A percentile compares a stretch with the other conserved stretches of the same genome.
Conservation (phyloP, 1,140 invertebrate genomes). For the Papilio machaon region DNA sequence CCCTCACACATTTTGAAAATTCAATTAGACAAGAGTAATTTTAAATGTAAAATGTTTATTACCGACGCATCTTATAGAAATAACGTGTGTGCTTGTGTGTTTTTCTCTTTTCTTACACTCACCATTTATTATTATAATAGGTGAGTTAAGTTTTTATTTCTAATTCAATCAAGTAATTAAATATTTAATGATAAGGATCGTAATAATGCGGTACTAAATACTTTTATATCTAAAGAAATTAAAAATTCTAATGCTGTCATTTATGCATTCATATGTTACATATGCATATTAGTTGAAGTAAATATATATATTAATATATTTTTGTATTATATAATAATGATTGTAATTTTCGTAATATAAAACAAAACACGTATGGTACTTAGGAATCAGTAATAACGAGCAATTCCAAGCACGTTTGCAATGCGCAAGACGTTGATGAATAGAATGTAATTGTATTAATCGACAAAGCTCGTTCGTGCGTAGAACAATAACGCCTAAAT, state of each 20-base stretch:
- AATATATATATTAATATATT: neutral
- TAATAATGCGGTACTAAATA: no score
- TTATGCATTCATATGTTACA: neutral
- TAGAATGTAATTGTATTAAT: conserved; percentile 27
- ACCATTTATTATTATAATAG: neutral
- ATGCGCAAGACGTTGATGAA: conserved; percentile 33
- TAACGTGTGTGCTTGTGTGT: neutral
- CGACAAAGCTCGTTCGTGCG: conserved; percentile 30
- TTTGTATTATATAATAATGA: neutral
- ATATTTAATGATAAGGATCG: no score
- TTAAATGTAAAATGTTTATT: neutral
- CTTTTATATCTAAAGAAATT: no score
- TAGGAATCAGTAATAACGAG: neutral
- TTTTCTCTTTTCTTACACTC: neutral
- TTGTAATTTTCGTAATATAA: neutral
- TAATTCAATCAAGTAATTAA: neutral
- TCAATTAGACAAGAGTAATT: neutral
- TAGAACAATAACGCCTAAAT: conserved; percentile 32
- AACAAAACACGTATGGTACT: neutral
- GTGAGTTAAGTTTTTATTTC: neutral
- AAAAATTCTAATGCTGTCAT: no score
- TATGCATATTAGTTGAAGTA: neutral
- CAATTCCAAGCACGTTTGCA: neutral
- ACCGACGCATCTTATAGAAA: no score
- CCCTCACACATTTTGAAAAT: neutral